Conservation (phyloP, 2,113 vertebrate species). For the Tilapia sparmanii region DNA sequence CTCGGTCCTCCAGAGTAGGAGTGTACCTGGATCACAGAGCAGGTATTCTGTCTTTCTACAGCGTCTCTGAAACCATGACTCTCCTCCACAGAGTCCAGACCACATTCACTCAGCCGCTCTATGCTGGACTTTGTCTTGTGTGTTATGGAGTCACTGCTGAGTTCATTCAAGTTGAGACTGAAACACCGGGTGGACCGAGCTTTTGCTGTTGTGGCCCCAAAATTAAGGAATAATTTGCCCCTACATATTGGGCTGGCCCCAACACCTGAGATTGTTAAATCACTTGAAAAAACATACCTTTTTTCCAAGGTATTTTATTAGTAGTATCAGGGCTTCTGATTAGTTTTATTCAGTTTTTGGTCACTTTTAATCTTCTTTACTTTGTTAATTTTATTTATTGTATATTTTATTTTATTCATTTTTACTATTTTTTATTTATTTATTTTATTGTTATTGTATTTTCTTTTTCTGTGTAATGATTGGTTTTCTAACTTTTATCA, state of each 20-base stretch:
- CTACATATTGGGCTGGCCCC: neutral
- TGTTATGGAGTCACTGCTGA: neutral
- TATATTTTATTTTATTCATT: neutral
- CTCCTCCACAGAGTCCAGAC: neutral
- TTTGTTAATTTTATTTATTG: neutral
- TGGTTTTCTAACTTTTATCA: neutral
- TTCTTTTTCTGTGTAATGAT: accelerated
- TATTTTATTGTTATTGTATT: neutral
- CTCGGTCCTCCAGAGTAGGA: neutral
- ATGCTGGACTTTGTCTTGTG: neutral
- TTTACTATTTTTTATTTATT: neutral
- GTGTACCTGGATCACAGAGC: neutral
- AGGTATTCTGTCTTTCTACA: neutral
- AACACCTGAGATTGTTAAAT: neutral
- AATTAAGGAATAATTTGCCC: neutral
- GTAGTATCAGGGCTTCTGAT: neutral
- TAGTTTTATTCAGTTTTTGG: neutral
- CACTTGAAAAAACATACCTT: neutral
- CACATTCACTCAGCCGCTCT: neutral
- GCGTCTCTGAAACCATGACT: neutral
- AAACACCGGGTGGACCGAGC: accelerated
- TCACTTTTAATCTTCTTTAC: neutral
- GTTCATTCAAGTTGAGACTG: neutral
- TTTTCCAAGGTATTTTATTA: accelerated
- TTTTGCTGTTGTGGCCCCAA: neutral